Percentiles rank a stretch among this genome's conserved stretches.
Conservation (phyloP, 2,888 invertebrate species). For the Nomada fabriciana region DNA sequence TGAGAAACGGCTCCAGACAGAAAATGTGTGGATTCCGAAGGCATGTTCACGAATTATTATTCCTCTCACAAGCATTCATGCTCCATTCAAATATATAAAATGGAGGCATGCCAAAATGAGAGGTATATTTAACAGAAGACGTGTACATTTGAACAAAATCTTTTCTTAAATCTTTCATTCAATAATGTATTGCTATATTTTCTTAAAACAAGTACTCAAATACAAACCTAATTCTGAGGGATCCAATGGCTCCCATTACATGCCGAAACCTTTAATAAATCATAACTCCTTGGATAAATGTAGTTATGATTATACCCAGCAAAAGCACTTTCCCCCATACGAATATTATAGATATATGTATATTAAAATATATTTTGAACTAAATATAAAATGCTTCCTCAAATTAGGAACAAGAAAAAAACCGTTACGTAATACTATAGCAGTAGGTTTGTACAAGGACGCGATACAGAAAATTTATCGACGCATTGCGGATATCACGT, state of each 20-base stretch:
- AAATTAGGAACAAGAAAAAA: neutral
- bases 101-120: slow-evolving; percentile 92
- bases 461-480: slow-evolving; percentile 52
- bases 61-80: slow-evolving; percentile 92
- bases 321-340: too few species aligned
- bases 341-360: neutral
- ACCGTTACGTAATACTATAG: slow-evolving; percentile 6
- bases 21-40: slow-evolving; percentile 91
- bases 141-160: neutral
- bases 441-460: slow-evolving; percentile 31
- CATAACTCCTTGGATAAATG: neutral
- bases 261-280: slow-evolving; percentile 61
- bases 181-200: neutral
- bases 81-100: slow-evolving; percentile 86
- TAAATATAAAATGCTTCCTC: neutral
- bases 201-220: neutral
- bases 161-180: neutral
- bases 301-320: neutral
- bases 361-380: neutral
- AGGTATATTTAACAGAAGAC: slow-evolving; percentile 81
- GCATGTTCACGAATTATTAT: slow-evolving; percentile 88
- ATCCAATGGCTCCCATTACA: slow-evolving; percentile 38
- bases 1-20: slow-evolving; percentile 92
- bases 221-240: slow-evolving; percentile 58
- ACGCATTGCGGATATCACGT: slow-evolving; percentile 63